Conservation (phyloP, 2,113 vertebrate species). For the Sminthopsis crassicaudata region DNA sequence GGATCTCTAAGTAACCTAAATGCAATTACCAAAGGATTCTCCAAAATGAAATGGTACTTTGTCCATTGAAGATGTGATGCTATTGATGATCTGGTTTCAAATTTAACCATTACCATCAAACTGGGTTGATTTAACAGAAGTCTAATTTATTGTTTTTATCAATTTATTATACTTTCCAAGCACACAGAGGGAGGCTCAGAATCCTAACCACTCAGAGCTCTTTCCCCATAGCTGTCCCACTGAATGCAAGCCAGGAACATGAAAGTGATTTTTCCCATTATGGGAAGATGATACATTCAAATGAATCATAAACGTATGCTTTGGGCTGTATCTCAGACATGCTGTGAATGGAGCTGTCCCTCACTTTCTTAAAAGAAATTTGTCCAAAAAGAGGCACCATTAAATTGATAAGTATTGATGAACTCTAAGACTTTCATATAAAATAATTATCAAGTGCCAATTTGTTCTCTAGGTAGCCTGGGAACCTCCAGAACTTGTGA, state of each 20-base stretch:
- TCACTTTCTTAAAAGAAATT: conserved; percentile 51
- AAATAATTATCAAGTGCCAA: conserved; percentile 47
- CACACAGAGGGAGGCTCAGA: neutral
- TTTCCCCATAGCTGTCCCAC: neutral
- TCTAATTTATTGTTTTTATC: conserved; percentile 47
- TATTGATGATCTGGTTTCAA: conserved; percentile 32
- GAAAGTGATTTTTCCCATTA: neutral
- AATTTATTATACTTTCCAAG: conserved; percentile 25
- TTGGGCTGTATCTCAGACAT: neutral
- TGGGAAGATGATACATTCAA: conserved; percentile 1
- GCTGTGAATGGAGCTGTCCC: conserved; percentile 6
- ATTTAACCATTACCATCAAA: conserved; percentile 50
- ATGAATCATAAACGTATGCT: neutral
- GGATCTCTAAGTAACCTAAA: conserved; percentile 6
- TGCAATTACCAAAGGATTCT: conserved; percentile 25
- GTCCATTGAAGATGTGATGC: neutral
- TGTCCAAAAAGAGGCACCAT: conserved; percentile 49
- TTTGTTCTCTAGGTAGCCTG: conserved; percentile 8
- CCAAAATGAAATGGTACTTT: neutral
- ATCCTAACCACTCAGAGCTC: neutral
- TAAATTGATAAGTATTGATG: conserved; percentile 55
- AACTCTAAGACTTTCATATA: conserved; percentile 32
- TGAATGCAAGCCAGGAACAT: neutral
- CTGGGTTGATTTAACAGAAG: conserved; percentile 44
- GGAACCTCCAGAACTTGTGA: neutral